Base-by-base conservation (phyloP, 2,888 invertebrate genomes). In the Lithophane socia region DNA sequence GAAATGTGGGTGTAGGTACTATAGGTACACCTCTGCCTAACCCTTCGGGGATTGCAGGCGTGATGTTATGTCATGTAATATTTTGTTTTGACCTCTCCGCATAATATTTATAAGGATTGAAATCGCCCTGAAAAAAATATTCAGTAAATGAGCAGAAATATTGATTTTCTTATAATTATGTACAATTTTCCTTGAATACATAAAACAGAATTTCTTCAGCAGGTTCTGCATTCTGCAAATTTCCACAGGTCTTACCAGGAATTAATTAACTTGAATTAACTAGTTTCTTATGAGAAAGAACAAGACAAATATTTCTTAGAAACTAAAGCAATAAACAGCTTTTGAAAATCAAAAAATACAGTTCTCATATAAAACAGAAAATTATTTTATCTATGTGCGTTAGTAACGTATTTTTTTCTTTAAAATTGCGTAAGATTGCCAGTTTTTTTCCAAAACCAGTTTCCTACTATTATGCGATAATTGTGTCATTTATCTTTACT, bases 401-500 rank as follows among this genome's bases (percentile, higher is more conserved):
- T 9, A 16, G 9, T n/a, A 16, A n/a, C 42, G 44, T 49, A 49
- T 7, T 0, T 9, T 47, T 69, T 69, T 3, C 18, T 8, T 13
- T 49, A 3, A 12, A 37, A n/a, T 37, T 3, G 3, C 1, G 21
- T 67, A 49, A 13, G 1, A 21, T 47, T 21, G 13, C 16, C 21
- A 13, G 21, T 29, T 52, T 29, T 16, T 13, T 16, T 8, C 5
- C 13, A 70, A 0, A 37, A 0, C 16, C 0, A 21, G 18, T 9
- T 73, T 37, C 21, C 21, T 7, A 13, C 12, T 52, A 60, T 79
- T 63, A 56, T 58, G 29, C 44, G 18, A n/a, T 69, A 60, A 79
- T 60, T 29, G 52, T 13, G 64, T 24, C 29, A 61, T 71, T 52
- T 44, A 70, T 80, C 58, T 78, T 13, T 54, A 68, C 49, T 68